Conservation (phyloP, 2,113 vertebrate genomes). For the Budorcas taxicolor region DNA sequence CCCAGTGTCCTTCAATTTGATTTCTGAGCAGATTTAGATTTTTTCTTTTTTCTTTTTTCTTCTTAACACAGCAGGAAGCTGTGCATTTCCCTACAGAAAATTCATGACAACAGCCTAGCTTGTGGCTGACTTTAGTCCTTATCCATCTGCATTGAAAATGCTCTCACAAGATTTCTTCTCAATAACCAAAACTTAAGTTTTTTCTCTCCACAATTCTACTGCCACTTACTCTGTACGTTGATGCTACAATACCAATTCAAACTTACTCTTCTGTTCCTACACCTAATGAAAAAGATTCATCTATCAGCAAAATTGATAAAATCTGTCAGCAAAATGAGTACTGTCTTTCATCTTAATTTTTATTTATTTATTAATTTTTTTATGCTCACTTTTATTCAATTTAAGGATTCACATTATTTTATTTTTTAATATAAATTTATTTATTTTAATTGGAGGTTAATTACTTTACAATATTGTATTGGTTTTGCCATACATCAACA, state of each 20-base stretch:
- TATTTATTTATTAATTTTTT: too few species aligned
- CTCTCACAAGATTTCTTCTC: slow-evolving; percentile 18
- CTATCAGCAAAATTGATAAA: background rate
- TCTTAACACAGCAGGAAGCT: background rate
- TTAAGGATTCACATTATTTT: too few species aligned
- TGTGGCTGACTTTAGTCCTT: background rate
- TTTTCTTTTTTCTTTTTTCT: background rate
- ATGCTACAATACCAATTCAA: background rate
- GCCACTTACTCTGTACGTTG: background rate
- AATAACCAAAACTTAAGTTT: slow-evolving; percentile 7
- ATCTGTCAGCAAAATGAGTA: background rate
- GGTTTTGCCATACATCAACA: too few species aligned
- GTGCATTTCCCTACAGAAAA: background rate
- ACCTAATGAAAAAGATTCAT: background rate
- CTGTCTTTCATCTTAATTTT: background rate
- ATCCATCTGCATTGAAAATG: slow-evolving; percentile 33
- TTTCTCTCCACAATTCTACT: slow-evolving; percentile 6
- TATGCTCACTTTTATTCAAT: too few species aligned
- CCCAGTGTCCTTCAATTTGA: background rate
- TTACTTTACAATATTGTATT: too few species aligned
- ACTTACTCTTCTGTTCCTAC: background rate
- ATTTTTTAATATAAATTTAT: too few species aligned
- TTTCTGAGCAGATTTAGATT: background rate
- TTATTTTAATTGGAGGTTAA: too few species aligned
- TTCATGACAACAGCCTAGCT: background rate